Conservation (phyloP, 2,113 vertebrate genomes). For the Tetrax tetrax region DNA sequence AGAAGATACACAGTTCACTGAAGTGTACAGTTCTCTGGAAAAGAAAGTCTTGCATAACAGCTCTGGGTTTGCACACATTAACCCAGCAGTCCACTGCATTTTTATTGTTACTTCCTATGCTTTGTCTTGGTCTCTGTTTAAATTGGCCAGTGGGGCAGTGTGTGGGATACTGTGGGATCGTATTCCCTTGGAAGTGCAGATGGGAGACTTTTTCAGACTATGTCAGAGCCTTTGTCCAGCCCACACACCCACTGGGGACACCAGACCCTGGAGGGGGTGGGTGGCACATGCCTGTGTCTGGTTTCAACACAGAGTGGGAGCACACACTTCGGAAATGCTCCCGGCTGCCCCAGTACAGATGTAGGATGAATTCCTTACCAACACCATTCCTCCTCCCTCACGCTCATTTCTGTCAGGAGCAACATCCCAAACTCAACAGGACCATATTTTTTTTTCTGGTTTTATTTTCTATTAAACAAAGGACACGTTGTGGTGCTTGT, state of each 20-base stretch:
- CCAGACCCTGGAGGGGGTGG: not conserved
- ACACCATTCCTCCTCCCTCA: not conserved
- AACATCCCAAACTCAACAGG: not conserved
- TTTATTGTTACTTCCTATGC: not conserved
- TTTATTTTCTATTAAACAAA: constrained; percentile 31
- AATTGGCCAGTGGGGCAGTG: not conserved
- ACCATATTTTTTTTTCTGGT: not conserved
- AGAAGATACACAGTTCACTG: constrained; percentile 33
- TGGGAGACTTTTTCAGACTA: not conserved
- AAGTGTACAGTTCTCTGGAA: constrained; percentile 25
- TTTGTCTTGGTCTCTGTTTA: not conserved
- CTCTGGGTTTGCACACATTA: not conserved
- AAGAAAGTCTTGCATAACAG: not conserved
- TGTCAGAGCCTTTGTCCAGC: not conserved
- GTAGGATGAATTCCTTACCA: not conserved
- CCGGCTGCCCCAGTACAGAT: accelerated
- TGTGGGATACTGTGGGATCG: not conserved
- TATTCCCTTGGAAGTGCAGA: not conserved
- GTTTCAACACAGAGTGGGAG: not conserved
- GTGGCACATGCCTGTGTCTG: not conserved
- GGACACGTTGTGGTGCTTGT: not conserved
- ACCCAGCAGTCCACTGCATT: not conserved
- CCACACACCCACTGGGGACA: not conserved
- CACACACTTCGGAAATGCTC: not conserved
- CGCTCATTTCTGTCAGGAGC: not conserved